These are phyloP conservation scores for Numenius arquata DNA, from an alignment of 2,113 vertebrate species.

Conservation along the genomic window DNA sequence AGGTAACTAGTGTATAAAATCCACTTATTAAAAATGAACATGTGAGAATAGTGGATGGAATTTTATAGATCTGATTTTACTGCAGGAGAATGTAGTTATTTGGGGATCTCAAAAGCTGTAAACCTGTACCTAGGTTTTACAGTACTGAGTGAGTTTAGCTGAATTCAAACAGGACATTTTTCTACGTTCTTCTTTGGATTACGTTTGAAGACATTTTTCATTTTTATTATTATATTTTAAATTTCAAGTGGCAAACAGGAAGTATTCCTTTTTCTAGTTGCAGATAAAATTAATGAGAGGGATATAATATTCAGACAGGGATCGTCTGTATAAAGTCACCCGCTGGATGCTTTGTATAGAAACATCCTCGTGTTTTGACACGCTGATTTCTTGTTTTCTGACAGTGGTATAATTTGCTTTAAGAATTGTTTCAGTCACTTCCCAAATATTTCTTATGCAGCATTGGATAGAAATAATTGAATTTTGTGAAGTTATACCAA, in stretches of 20 bases:
- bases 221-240: slow-evolving; percentile 8
- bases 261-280: slow-evolving; percentile 33
- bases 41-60: neutral
- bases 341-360: slow-evolving; percentile 42
- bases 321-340: slow-evolving; percentile 33
- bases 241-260: slow-evolving; percentile 37
- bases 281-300: slow-evolving; percentile 65
- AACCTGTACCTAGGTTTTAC: slow-evolving; percentile 24
- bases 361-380: slow-evolving; percentile 71
- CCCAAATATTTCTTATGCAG: slow-evolving; percentile 59
- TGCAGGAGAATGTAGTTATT: slow-evolving; percentile 30
- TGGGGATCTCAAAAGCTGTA: slow-evolving; percentile 25
- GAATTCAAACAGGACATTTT: slow-evolving; percentile 55
- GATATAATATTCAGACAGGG: slow-evolving; percentile 55
- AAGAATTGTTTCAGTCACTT: slow-evolving; percentile 69
- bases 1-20: slow-evolving; percentile 14
- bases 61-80: slow-evolving; percentile 54
- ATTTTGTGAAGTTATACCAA: slow-evolving; percentile 45
- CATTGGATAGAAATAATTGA: slow-evolving; percentile 51
- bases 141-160: neutral
- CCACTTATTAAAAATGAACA: neutral
- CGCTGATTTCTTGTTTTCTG: slow-evolving; percentile 72
- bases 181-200: neutral
- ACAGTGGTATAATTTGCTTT: slow-evolving; percentile 74
- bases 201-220: slow-evolving; percentile 31